Conservation (phyloP, 1,140 invertebrate genomes). For the Drosophila busckii region DNA sequence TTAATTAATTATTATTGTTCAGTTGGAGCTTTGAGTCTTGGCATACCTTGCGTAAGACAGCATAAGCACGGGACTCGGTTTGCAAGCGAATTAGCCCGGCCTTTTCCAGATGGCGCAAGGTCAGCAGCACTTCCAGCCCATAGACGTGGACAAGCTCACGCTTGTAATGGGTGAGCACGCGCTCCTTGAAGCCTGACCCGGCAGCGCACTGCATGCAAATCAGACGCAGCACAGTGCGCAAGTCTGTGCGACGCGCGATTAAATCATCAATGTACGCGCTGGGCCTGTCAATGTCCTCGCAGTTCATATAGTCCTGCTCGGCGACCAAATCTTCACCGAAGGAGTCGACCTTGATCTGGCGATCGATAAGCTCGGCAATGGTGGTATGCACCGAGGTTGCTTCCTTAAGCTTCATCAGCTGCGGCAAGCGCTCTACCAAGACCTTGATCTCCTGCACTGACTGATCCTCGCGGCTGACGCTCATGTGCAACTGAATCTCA, state of each 20-base stretch:
- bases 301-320: constrained; percentile 96
- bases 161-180: constrained; percentile 95
- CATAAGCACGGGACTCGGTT: constrained; percentile 84
- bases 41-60: constrained; percentile 84
- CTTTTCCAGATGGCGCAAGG: constrained; percentile 92
- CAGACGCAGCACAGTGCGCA: constrained; percentile 91
- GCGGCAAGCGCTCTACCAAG: constrained; percentile 91
- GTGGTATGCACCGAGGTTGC: constrained; percentile 86
- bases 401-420: constrained; percentile 92
- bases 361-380: constrained; percentile 84
- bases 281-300: constrained; percentile 93
- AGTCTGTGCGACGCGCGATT: constrained; percentile 89
- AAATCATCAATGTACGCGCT: constrained; percentile 94
- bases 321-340: constrained; percentile 81
- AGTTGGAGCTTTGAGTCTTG: neutral
- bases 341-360: constrained; percentile 80
- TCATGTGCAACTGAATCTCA: constrained; percentile 90
- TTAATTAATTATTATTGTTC: neutral
- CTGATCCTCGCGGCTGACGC: constrained; percentile 91
- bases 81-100: constrained; percentile 89
- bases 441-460: constrained; percentile 96
- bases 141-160: constrained; percentile 95
- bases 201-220: constrained; percentile 93
- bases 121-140: constrained; percentile 91
- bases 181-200: constrained; percentile 93